These are phyloP conservation scores for Pollenia labialis DNA, from an alignment of 2,888 invertebrate genomes.

Conservation along the genomic window DNA sequence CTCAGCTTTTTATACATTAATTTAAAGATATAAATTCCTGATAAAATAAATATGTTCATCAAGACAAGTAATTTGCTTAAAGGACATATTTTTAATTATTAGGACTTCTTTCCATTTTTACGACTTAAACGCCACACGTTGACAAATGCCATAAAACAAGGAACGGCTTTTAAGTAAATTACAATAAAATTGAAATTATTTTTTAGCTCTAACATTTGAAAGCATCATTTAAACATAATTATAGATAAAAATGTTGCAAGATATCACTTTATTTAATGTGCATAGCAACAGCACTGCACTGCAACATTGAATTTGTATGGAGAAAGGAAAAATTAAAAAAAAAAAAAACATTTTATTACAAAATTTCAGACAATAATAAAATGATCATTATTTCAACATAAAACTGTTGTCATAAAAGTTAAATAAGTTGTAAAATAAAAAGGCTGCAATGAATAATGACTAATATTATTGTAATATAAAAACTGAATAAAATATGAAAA, in stretches of 20 bases:
- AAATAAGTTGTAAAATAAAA: neutral
- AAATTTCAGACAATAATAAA: slow-evolving; percentile 14
- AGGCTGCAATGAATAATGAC: neutral
- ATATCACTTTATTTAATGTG: slow-evolving; percentile 1
- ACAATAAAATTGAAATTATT: neutral
- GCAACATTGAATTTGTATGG: neutral
- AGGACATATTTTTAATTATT: neutral
- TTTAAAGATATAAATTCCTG: too few species aligned
- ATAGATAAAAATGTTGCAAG: slow-evolving; percentile 24
- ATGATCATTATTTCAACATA: slow-evolving; percentile 16
- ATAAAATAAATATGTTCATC: too few species aligned
- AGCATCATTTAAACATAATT: slow-evolving; percentile 1
- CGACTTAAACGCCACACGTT: neutral
- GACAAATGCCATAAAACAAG: neutral
- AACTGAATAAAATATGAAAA: neutral
- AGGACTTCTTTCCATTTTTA: neutral
- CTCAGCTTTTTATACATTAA: too few species aligned
- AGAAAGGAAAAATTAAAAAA: neutral
- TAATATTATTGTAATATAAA: neutral
- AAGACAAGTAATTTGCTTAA: neutral
- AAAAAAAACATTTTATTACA: slow-evolving; percentile 5
- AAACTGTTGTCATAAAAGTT: neutral
- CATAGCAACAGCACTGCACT: neutral
- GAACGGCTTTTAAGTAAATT: neutral
- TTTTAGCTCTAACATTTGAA: neutral